Evolutionary conservation across 1,140 invertebrate species (phyloP), one percentile per base, ranked within the genome.

Genomic region (Delia radicum): DNA sequence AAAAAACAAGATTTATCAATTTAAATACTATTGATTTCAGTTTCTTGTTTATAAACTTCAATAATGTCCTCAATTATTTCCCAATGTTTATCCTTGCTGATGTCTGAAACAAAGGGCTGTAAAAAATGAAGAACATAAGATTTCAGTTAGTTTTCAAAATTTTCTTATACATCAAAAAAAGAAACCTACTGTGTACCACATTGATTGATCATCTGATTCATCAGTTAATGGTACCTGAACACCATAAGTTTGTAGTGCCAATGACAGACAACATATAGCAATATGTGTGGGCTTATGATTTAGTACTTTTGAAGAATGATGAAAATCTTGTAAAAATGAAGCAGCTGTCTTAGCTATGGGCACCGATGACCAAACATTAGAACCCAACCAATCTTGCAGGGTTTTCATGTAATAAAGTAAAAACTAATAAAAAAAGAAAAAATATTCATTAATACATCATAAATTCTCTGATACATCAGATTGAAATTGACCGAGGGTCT

Each of bases 241-340:
- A 3, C 95, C 95, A 84, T 96, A 93, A 76, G 92, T 91, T 87
- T 95, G 92, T 73, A 97, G 82, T 2, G 94, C 90, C 12, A 97
- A 83, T 78, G 94, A 94, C 61, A 98, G 91, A 78, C 94, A 93
- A 0, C 94, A 93, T 46, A 97, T 91, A 1, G 96, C 95, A 74
- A 96, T 88, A 82, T 96, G 93, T 79, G 96, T 92, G 18, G 95
- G 92, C 78, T 91, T 90, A 84, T 94, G 94, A 74, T 94, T 92
- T 24, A 98, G 85, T 79, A 96, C 91, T 72, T 92, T 88, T 27
- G 93, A 87, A 63, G 93, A 93, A 87, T 96, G 94, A 87, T 97
- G 95, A 82, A 96, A 96, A 88, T 98, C 96, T 89, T 96, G 93
- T 46, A 97, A 82, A 79, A 97, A 91, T 2, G 94, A 92, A 88